Conservation (phyloP, 2,113 vertebrate genomes). For the Anolis carolinensis region DNA sequence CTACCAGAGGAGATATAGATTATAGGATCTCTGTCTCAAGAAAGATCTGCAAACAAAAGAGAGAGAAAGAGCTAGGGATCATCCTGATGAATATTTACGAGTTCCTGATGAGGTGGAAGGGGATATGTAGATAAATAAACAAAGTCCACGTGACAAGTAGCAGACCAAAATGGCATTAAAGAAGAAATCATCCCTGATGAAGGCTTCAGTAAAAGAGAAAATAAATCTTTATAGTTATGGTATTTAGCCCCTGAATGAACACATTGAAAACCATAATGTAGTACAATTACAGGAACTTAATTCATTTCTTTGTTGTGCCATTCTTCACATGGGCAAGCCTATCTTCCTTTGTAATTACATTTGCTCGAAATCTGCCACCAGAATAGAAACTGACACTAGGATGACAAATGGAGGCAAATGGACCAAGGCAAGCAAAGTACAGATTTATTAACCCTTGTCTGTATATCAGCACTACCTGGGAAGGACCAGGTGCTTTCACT, state of each 20-base stretch:
- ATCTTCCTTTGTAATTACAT: slow-evolving; percentile 1
- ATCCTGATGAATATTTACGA: slow-evolving; percentile 21
- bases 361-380: neutral
- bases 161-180: slow-evolving; percentile 11
- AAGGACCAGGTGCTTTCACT: neutral
- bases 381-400: neutral
- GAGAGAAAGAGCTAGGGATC: slow-evolving; percentile 10
- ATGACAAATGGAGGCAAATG: neutral
- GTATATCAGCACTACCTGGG: neutral
- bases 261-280: neutral
- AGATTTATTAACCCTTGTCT: slow-evolving; percentile 11
- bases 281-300: slow-evolving; percentile 10
- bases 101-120: neutral
- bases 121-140: neutral
- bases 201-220: neutral
- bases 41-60: slow-evolving; percentile 46
- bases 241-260: slow-evolving; percentile 1
- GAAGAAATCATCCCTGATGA: slow-evolving; percentile 19
- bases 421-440: slow-evolving; percentile 44
- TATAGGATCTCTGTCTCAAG: slow-evolving; percentile 37
- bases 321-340: neutral
- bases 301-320: neutral
- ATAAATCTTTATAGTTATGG: neutral
- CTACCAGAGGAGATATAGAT: slow-evolving; percentile 68
- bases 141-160: neutral